Conservation (phyloP, 2,888 invertebrate species). For the Lithosia quadra region DNA sequence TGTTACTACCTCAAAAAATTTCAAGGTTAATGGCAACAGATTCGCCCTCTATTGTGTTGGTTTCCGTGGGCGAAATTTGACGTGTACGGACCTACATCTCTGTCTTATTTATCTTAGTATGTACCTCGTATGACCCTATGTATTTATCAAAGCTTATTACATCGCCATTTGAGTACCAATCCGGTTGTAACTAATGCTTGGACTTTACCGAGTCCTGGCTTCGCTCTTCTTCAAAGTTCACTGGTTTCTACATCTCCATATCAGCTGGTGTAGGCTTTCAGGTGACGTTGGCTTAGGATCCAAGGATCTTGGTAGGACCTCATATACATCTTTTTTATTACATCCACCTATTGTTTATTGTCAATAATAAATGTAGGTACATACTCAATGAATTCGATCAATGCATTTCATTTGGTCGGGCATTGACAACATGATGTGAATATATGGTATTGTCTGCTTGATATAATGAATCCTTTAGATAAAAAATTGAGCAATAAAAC, state of each 20-base stretch:
- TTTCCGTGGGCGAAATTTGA: not conserved
- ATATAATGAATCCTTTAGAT: too few species aligned
- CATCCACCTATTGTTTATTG: too few species aligned
- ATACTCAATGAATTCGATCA: not conserved
- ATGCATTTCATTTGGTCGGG: constrained; percentile 51
- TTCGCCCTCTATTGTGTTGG: constrained; percentile 2
- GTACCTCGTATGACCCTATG: not conserved
- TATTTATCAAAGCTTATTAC: constrained; percentile 45
- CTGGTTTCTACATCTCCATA: too few species aligned
- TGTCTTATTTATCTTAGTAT: too few species aligned
- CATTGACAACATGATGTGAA: constrained; percentile 67
- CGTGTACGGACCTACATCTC: not conserved
- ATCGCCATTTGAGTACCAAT: not conserved
- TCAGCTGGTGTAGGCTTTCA: too few species aligned
- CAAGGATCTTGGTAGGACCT: too few species aligned
- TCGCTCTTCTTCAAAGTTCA: not conserved
- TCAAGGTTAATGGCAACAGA: constrained; percentile 52
- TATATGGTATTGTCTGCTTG: constrained; percentile 49
- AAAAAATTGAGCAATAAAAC: too few species aligned
- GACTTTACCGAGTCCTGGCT: not conserved
- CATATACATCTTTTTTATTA: too few species aligned
- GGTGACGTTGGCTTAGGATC: too few species aligned
- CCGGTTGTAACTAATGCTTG: not conserved
- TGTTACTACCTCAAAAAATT: constrained; percentile 24
- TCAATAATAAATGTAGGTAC: too few species aligned